Evolutionary conservation across 1,140 invertebrate species (phyloP), one percentile per base, ranked within the genome.

Genomic region (Micrasema longulum): DNA sequence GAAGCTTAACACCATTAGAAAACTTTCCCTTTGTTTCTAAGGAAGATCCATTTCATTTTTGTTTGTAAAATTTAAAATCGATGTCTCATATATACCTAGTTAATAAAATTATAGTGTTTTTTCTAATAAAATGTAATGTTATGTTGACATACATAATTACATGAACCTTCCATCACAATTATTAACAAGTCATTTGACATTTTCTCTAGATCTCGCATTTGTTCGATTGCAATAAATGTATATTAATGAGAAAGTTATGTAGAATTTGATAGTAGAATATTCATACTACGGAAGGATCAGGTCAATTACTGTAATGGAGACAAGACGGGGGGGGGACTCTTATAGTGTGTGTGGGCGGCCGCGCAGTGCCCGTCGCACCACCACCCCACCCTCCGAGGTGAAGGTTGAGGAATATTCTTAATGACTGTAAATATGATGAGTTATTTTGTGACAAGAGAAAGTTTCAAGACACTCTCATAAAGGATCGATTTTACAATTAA

Each of bases 401-500:
- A n/a, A n/a, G 38, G 23, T 48, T 69, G 68, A 50, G 68, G 53
- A 69, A 69, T 69, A 69, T 69, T 69, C 55, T 62, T 69, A 69
- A 50, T 69, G 68, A 69, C 55, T 69, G 65, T 74, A 71, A 67
- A 73, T 73, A 73, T 65, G 20, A n/a, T 57, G 20, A 69, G n/a
- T 55, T 69, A 36, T 69, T n/a, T 69, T 48, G 38, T 68, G 63
- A 75, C 64, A 62, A 52, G 47, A 64, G 45, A 41, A 47, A 52
- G 67, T 70, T 68, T 75, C 70, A 67, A 47, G 67, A 36, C 62
- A 68, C 50, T n/a, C n/a, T 63, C 65, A 64, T 70, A 48, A 68
- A 71, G 53, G 71, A 75, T 75, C 73, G 73, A 75, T 75, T 75
- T 75, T 75, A 71, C 73, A 69, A 75, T n/a, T n/a, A 69, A 50